Base-by-base conservation (phyloP, 2,113 vertebrate species). In the Chionodraco myersi region DNA sequence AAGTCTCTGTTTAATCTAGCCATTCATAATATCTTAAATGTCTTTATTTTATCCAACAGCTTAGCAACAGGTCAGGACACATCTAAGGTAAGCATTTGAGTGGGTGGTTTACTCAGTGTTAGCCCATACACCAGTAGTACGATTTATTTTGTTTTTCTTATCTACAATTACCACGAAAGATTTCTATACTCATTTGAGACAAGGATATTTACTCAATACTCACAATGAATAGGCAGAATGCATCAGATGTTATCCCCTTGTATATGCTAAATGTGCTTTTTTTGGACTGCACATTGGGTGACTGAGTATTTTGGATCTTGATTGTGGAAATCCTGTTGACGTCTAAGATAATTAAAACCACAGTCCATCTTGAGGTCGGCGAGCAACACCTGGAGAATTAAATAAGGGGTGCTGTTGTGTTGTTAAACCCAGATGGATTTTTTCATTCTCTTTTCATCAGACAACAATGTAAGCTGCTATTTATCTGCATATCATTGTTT, bases 1-100 rank as follows among this genome's bases (percentile, higher is more conserved):
- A 61, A 10, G 26, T 75, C 79, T 89, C 79, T 84, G 86, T 89
- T 89, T 85, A 88, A 91, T 91, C 67, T 80, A 21, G 72, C 84
- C 58, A 51, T 84, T 84, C 84, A 79, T 86, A 72, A 90, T 86
- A 78, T 82, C 83, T 81, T 58, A 8, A 54, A 82, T 58, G 26
- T 72, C 16, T 86, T 75, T 58, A 68, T 83, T 86, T 78, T 6
- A 78, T 83, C 48, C 21, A 77, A 54, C 30, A 13, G 23, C 49
- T 75, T 30, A 61, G 13, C 45, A 73, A 30, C 52, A 69, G 52
- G 62, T 45, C 21, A 48, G 56, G 68, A 72, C 34, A 72, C 52
- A 72, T 77, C 51, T 67, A 15, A 58, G 51, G 6, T 47, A 41
- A 21, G 26, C 44, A 15, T 1, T 49, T 36, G 34, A 72, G 21